Evolutionary conservation across 2,113 vertebrate species (phyloP).

Genomic region (Buteo buteo): DNA sequence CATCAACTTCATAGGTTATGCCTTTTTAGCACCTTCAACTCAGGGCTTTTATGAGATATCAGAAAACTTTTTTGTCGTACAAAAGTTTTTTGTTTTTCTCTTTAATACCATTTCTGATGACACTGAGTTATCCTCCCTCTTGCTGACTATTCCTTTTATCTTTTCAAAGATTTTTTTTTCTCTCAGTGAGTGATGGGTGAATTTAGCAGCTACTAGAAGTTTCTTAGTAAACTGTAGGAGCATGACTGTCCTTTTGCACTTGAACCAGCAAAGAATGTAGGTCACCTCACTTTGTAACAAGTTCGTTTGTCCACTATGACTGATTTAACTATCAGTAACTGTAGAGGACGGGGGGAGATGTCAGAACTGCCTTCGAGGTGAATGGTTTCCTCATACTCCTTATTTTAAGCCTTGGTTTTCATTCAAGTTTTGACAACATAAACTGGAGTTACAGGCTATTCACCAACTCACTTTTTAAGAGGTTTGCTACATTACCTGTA

Average conservation of each 20-base stretch:
- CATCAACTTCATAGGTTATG: background rate
- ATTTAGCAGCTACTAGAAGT: background rate
- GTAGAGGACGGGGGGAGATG: fast-evolving
- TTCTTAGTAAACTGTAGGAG: background rate
- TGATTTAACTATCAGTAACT: background rate
- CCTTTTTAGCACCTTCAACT: background rate
- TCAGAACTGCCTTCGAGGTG: background rate
- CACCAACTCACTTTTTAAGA: background rate
- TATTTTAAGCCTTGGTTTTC: background rate
- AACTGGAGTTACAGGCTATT: background rate
- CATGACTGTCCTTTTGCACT: background rate
- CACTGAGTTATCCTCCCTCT: background rate
- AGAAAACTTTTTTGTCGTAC: background rate
- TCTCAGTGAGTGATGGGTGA: background rate
- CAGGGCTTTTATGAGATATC: background rate
- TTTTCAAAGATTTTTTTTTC: background rate
- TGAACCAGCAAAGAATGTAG: background rate
- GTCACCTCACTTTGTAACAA: background rate
- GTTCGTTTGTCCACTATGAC: background rate
- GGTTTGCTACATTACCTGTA: background rate
- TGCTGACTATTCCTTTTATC: background rate
- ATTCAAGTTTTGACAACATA: background rate
- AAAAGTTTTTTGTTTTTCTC: background rate
- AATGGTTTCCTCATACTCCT: background rate
- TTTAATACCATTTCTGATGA: background rate